phyloP scores from a whole-genome alignment of 2,888 invertebrate genomes.

The Eupithecia subfuscata region DNA sequence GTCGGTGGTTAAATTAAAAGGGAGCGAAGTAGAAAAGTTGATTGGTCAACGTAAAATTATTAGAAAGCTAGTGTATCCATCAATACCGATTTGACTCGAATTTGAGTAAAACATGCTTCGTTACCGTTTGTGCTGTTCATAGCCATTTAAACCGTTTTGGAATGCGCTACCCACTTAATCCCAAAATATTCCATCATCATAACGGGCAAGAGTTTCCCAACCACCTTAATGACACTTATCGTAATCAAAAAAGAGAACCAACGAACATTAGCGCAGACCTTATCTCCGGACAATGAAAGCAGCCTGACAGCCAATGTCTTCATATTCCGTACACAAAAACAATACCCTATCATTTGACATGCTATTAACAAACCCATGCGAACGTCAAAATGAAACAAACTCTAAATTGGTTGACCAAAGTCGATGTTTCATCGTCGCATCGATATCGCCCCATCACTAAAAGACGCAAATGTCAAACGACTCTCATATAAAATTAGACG shows the following conservation, averaged over 20 bases:
- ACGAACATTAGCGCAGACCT: slow-evolving; percentile 64
- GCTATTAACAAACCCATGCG: slow-evolving; percentile 62
- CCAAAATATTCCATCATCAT: slow-evolving; percentile 38
- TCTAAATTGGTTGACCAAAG: slow-evolving; percentile 40
- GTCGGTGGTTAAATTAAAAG: too few relatives aligned
- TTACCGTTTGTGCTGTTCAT: neutral
- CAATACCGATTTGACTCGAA: too few relatives aligned
- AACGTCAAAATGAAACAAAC: slow-evolving; percentile 40
- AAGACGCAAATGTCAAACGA: slow-evolving; percentile 42
- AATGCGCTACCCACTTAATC: slow-evolving; percentile 23
- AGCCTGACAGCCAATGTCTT: slow-evolving; percentile 77
- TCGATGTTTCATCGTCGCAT: slow-evolving; percentile 46
- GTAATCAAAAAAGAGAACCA: slow-evolving; percentile 43
- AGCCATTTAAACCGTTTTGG: neutral
- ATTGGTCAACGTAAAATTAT: too few relatives aligned
- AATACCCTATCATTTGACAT: slow-evolving; percentile 74
- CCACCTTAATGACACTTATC: slow-evolving; percentile 56
- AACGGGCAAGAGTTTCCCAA: slow-evolving; percentile 38
- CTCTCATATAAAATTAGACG: slow-evolving; percentile 30
- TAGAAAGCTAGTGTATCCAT: too few relatives aligned
- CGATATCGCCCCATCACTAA: slow-evolving; percentile 38
- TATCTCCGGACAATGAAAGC: slow-evolving; percentile 69
- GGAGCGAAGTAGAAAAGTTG: too few relatives aligned
- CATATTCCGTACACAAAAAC: slow-evolving; percentile 76
- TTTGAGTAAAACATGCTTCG: too few relatives aligned